A percentile compares a stretch with the other conserved stretches of the same genome.
Conservation (phyloP, 2,888 invertebrate species). For the Congeria kusceri region DNA sequence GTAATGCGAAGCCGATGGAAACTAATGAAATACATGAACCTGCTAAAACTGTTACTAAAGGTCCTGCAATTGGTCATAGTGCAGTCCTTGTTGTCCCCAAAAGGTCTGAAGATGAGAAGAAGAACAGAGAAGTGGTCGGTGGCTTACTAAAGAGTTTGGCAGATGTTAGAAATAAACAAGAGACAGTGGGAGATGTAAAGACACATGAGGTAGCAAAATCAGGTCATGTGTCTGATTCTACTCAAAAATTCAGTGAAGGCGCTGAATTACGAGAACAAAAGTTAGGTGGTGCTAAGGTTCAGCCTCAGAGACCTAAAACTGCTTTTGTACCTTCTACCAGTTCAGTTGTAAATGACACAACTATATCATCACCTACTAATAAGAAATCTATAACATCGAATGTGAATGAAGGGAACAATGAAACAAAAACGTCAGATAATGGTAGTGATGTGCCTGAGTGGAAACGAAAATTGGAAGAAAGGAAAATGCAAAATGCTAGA, state of each 20-base stretch:
- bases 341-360: conserved; percentile 13
- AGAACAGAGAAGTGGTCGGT: conserved; percentile 67
- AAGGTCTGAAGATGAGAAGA: conserved; percentile 47
- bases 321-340: conserved; percentile 53
- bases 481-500: conserved; percentile 49
- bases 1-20: conserved; percentile 58
- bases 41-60: conserved; percentile 47
- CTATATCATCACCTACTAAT: conserved; percentile 15
- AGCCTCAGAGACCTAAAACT: conserved; percentile 52
- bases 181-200: conserved; percentile 12
- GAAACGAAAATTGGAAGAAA: conserved; percentile 65
- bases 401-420: conserved; percentile 29
- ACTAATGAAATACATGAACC: conserved; percentile 45
- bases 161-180: conserved; percentile 65
- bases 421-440: conserved; percentile 34
- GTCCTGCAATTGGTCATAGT: conserved; percentile 50
- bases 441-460: conserved; percentile 65
- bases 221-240: background rate
- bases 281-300: conserved; percentile 14
- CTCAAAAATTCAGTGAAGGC: conserved; percentile 17
- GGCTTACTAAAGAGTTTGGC: conserved; percentile 75
- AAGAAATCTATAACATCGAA: conserved; percentile 41
- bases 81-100: conserved; percentile 62
- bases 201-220: conserved; percentile 3
- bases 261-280: conserved; percentile 15